Evolutionary conservation across 37 sponge, comb jelly and placozoan genomes (phyloP), one percentile per base, ranked within the genome.

Genomic region (Chondrosia reniformis): DNA sequence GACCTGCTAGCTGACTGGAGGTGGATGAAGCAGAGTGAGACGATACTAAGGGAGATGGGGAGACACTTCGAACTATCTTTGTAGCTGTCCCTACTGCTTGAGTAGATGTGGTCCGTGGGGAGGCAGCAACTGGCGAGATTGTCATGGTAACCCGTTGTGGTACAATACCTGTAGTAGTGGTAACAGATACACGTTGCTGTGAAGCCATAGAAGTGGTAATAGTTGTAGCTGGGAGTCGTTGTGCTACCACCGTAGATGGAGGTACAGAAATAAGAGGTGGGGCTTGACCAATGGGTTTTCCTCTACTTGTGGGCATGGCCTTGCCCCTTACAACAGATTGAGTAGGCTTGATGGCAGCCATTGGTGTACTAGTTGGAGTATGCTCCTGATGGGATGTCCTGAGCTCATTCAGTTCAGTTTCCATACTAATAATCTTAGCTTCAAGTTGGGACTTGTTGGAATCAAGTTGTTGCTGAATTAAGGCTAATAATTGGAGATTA

Each of bases 11-110:
- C 22, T 59, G 61, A 59, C 61, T 59, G 8, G 61, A 30, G 22
- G 28, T 59, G 61, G n/a, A n/a, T n/a, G n/a, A n/a, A n/a, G n/a
- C n/a, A n/a, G n/a, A n/a, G n/a, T n/a, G n/a, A n/a, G n/a, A n/a
- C n/a, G n/a, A n/a, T n/a, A n/a, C n/a, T n/a, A 59, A 30, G 61
- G 61, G n/a, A 13, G 61, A 59, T 25, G 72, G 72, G 1, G 72
- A 40, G 24, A 69, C 72, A 6, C 44, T 69, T 21, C 41, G 72
- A 19, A 69, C 72, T 43, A 69, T 69, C 41, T 69, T 69, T 41
- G 72, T 69, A 42, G 72, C 72, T 12, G 72, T 69, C 44, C 72
- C 72, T 21, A 69, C 42, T 21, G 72, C 39, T 19, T 41, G 39
- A 39, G 37, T 17, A 39, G 72, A 13, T 69, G 39, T 41, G 4